These are phyloP conservation scores for Oscheius sp. DNA, from an alignment of 2,888 invertebrate species.

Conservation along the genomic window DNA sequence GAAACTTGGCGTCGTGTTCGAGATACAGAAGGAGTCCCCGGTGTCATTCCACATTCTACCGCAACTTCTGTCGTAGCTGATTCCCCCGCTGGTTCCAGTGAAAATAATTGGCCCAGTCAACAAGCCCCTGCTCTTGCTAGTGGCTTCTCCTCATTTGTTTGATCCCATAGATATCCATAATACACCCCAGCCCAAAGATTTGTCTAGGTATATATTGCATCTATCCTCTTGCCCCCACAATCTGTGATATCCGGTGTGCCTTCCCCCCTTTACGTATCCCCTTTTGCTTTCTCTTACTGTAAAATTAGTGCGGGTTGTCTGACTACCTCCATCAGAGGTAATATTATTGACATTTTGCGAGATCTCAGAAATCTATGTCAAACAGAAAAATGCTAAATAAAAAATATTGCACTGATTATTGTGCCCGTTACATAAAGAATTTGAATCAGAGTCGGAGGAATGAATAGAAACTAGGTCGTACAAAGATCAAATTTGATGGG, in stretches of 20 bases:
- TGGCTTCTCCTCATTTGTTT: slow-evolving; percentile 60
- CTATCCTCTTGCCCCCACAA: slow-evolving; percentile 22
- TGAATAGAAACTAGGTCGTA: too few species aligned
- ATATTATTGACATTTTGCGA: slow-evolving; percentile 12
- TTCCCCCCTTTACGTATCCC: background rate
- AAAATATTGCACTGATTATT: too few species aligned
- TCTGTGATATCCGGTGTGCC: slow-evolving; percentile 22
- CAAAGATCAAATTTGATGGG: too few species aligned
- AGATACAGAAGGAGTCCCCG: slow-evolving; percentile 41
- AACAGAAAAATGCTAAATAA: slow-evolving; percentile 44
- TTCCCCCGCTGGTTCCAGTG: slow-evolving; percentile 32
- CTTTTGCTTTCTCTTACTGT: slow-evolving; percentile 44
- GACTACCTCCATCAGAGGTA: background rate
- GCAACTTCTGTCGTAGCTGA: slow-evolving; percentile 23
- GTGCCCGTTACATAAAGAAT: too few species aligned
- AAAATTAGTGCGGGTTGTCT: slow-evolving; percentile 15
- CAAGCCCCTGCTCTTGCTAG: slow-evolving; percentile 44
- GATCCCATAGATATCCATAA: background rate
- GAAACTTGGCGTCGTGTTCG: slow-evolving; percentile 60
- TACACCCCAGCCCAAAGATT: too few species aligned
- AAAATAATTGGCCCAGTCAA: slow-evolving; percentile 41
- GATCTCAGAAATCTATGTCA: slow-evolving; percentile 22
- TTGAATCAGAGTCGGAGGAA: too few species aligned
- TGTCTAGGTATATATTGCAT: too few species aligned
- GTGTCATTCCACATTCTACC: slow-evolving; percentile 7